phyloP scores from a whole-genome alignment of 2,888 invertebrate species.

The Heliconius cydno region DNA sequence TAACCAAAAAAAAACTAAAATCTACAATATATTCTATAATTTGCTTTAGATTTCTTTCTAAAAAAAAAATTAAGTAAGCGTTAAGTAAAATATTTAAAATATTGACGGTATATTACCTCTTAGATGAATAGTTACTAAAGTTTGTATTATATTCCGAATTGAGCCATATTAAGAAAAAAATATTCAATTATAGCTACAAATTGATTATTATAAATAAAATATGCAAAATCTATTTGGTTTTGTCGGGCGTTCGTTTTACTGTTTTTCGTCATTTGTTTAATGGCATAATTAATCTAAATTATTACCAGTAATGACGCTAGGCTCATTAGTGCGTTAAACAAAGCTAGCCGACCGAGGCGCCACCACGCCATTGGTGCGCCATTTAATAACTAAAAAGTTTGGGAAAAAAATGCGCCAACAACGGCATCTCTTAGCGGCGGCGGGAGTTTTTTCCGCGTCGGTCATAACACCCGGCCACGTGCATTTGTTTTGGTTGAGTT shows the following conservation, averaged over 20 bases:
- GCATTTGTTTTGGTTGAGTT: constrained; percentile 83
- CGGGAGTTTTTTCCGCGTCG: constrained; percentile 76
- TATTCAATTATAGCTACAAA: constrained; percentile 10
- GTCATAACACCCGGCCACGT: constrained; percentile 83
- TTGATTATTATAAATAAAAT: constrained; percentile 38
- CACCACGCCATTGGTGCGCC: constrained; percentile 64
- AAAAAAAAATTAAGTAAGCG: background rate
- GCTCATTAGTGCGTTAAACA: constrained; percentile 44
- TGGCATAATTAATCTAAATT: constrained; percentile 49
- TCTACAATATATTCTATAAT: too few relatives aligned
- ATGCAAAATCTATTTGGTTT: constrained; percentile 44
- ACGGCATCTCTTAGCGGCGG: constrained; percentile 80
- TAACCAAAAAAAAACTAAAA: too few relatives aligned
- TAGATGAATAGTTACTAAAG: background rate
- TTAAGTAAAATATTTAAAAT: background rate
- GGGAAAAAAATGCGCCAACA: constrained; percentile 71
- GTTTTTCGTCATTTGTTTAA: constrained; percentile 48
- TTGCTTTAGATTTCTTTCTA: too few relatives aligned
- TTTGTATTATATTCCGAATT: background rate
- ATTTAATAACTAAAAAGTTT: constrained; percentile 70
- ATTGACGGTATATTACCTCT: background rate
- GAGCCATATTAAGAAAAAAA: background rate
- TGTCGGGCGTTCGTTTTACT: constrained; percentile 40
- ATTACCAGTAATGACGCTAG: constrained; percentile 46
- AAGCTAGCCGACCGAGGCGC: constrained; percentile 62